phyloP scores from a whole-genome alignment of 1,140 invertebrate species.

The Nephila pilipes region DNA sequence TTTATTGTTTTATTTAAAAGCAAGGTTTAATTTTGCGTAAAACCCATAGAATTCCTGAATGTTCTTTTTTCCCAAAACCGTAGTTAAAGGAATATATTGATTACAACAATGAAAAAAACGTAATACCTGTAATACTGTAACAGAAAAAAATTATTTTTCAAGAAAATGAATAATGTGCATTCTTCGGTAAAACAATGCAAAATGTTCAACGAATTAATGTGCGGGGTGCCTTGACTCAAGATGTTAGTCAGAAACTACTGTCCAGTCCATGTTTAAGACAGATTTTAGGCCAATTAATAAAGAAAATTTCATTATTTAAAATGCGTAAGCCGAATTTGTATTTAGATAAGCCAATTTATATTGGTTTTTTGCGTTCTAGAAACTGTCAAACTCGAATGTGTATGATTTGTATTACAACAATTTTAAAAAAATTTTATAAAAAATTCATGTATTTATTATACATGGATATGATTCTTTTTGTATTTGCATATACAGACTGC shows the following conservation, averaged over 20 bases:
- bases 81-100: slow-evolving; percentile 82
- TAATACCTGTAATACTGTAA: slow-evolving; percentile 77
- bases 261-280: slow-evolving; percentile 51
- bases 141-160: slow-evolving; percentile 79
- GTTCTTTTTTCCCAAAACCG: slow-evolving; percentile 82
- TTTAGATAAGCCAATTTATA: slow-evolving; percentile 79
- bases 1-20: slow-evolving; percentile 81
- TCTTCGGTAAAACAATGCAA: slow-evolving; percentile 83
- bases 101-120: slow-evolving; percentile 80
- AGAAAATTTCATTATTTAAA: slow-evolving; percentile 74
- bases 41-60: slow-evolving; percentile 83
- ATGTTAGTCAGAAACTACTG: slow-evolving; percentile 79
- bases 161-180: slow-evolving; percentile 82
- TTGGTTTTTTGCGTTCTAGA: slow-evolving; percentile 16
- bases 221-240: slow-evolving; percentile 78
- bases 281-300: slow-evolving; percentile 78
- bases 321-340: slow-evolving; percentile 74
- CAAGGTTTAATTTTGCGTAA: slow-evolving; percentile 82
- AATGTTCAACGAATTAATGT: slow-evolving; percentile 82
- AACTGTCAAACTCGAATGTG: slow-evolving; percentile 30
- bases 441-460: neutral
- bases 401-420: neutral
- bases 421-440: neutral
- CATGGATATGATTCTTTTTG: too few species aligned
- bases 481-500: too few species aligned